Base-by-base conservation (phyloP, 2,888 invertebrate genomes). In the Tachina grossa region DNA sequence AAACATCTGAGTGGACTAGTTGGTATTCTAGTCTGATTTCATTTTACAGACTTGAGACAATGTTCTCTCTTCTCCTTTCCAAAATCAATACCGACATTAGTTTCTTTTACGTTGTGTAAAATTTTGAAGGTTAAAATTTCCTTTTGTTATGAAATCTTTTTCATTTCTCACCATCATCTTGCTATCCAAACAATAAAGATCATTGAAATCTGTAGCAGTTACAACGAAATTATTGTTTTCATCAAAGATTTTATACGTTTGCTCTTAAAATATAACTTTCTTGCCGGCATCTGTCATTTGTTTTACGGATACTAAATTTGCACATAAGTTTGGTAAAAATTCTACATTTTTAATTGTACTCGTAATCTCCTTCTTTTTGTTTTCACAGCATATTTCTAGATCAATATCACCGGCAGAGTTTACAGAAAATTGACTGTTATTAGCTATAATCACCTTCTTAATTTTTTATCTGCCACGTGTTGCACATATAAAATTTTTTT, bases 301-400 rank as follows among this genome's bases (percentile, higher is more conserved):
- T 69, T 57, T 68, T 6, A 83, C 83, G n/a, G 83, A 76, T 19
- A 83, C 22, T n/a, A 82, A 47, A 59, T 82, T 82, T 75, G 75
- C 75, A 47, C 81, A 82, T n/a, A 82, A 55, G 14, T 74, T 41
- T 51, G 81, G 75, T 63, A 82, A 68, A 68, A 49, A 66, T 39
- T 66, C 75, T 11, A 81, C 66, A 45, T 80, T 63, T 65, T 72
- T 81, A 51, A 72, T 10, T 9, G n/a, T n/a, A n/a, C n/a, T n/a
- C n/a, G 65, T 72, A 41, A 72, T 63, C 5, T 43, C n/a, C 47
- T 31, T 47, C 10, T 31, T 47, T 8, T 31, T 22, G 0, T 39
- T 66, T 55, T n/a, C 41, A 8, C 74, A 16, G 10, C 9, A 43
- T 19, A 57, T 51, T 45, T 31, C 22, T 2, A 16, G 14, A 39